These are phyloP conservation scores for Diabrotica virgifera DNA, from an alignment of 1,140 invertebrate genomes.

Conservation along the genomic window DNA sequence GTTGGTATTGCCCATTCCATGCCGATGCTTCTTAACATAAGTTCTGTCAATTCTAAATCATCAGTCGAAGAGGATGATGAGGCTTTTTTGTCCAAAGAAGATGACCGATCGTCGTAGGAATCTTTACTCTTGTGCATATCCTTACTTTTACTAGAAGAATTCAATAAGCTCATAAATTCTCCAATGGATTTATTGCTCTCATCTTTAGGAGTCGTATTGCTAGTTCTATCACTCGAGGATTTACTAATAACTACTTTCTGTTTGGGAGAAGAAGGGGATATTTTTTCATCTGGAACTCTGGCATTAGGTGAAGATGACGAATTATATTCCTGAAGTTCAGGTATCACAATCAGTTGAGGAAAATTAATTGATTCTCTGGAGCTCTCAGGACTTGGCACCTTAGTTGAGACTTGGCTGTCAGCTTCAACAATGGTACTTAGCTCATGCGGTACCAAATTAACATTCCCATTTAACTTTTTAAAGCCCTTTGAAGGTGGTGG, in stretches of 20 bases:
- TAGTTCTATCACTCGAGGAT: background rate
- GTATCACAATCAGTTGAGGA: background rate
- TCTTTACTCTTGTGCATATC: background rate
- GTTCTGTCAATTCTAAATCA: slow-evolving; percentile 56
- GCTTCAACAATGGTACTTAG: slow-evolving; percentile 63
- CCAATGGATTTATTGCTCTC: too few species aligned
- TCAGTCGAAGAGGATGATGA: slow-evolving; percentile 37
- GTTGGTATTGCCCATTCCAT: slow-evolving; percentile 65
- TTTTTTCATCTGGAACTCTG: background rate
- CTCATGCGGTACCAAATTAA: slow-evolving; percentile 55
- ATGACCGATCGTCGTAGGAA: background rate
- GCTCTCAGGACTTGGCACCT: slow-evolving; percentile 25
- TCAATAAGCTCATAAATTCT: background rate
- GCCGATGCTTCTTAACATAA: slow-evolving; percentile 57
- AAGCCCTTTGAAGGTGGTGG: slow-evolving; percentile 40
- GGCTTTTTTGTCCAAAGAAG: background rate
- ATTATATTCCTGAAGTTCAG: slow-evolving; percentile 3
- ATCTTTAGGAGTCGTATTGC: too few species aligned
- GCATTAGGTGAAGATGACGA: slow-evolving; percentile 9
- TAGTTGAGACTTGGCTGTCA: slow-evolving; percentile 39
- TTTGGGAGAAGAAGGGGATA: background rate
- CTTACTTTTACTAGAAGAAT: background rate
- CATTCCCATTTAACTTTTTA: slow-evolving; percentile 44
- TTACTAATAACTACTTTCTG: background rate
- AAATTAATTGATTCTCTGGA: slow-evolving; percentile 16